Conservation (phyloP, 2,797 vertebrate species). For the Pseudomugil tenellus region DNA sequence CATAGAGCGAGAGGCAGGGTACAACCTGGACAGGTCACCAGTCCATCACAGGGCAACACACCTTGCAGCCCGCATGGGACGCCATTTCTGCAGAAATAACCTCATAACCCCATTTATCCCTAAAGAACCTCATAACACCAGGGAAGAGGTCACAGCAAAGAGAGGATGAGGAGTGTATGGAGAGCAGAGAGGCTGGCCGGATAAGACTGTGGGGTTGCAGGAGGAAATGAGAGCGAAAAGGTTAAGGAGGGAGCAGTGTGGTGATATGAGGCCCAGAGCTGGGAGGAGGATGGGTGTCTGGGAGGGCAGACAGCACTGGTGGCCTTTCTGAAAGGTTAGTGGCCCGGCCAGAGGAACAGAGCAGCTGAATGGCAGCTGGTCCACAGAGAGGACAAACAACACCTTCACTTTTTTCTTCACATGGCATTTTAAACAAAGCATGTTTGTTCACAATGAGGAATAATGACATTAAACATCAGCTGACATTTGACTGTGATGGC, state of each 20-base stretch:
- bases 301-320: constrained; percentile 14
- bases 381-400: constrained; percentile 30
- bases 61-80: too few species aligned
- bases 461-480: constrained; percentile 60
- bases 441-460: constrained; percentile 19
- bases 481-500: constrained; percentile 46
- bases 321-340: constrained; percentile 61
- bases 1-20: too few species aligned
- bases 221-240: constrained; percentile 21
- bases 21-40: too few species aligned
- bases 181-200: constrained; percentile 5
- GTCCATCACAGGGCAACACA: too few species aligned
- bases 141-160: too few species aligned
- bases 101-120: too few species aligned
- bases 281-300: background rate
- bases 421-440: constrained; percentile 55
- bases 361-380: constrained; percentile 40
- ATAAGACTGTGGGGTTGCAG: constrained; percentile 17
- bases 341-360: constrained; percentile 35
- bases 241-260: background rate
- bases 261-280: background rate
- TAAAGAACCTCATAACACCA: too few species aligned
- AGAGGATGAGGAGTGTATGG: constrained; percentile 2
- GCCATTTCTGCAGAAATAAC: too few species aligned
- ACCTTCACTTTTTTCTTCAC: constrained; percentile 21